Base-by-base conservation (phyloP, 35 echinoderm and acorn worm species). In the Apostichopus californicus region DNA sequence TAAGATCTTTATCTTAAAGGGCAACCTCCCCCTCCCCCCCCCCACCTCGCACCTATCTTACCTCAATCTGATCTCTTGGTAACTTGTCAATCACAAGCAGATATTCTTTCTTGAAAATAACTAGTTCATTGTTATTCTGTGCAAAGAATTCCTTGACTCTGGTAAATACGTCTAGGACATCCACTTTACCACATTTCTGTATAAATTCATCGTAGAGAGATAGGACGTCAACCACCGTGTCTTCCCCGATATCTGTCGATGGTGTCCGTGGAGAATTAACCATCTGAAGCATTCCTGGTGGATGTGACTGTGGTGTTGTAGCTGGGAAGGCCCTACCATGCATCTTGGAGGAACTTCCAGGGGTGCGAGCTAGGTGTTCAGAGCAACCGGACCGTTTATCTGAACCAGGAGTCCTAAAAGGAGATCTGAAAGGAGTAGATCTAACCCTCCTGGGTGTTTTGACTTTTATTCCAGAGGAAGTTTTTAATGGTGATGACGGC, bases 61-160 rank as follows among this genome's bases (percentile, higher is more conserved):
- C 95, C 92, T 96, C 95, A 18, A 93, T 24, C 1, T 78, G 80
- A 91, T 86, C 60, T 70, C 82, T 72, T 86, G 95, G 95, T 54
- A 81, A 75, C 65, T 87, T 80, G 23, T 93, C 57, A 20, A 96
- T 26, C 0, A 96, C 46, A 12, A 87, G 86, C 73, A 78, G n/a
- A 18, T 85, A 13, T 63, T 92, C 79, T 63, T 79, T 59, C 34
- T 28, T 52, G 12, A 54, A 90, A 55, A 72, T 80, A 72, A 23
- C 20, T 9, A 53, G 72, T 63, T 90, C 83, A 20, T 55, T 56
- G 21, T 13, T 15, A 68, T 81, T 73, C 22, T 54, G 34, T 57
- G 8, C 7, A 17, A 86, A 58, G 91, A 72, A 77, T 7, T 56
- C 72, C 55, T 90, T 87, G 0, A 96, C 95, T 87, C 79, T 78